A percentile compares a stretch with the other conserved stretches of the same genome.
Conservation (phyloP, 2,888 invertebrate species). For the Eulithis prunata region DNA sequence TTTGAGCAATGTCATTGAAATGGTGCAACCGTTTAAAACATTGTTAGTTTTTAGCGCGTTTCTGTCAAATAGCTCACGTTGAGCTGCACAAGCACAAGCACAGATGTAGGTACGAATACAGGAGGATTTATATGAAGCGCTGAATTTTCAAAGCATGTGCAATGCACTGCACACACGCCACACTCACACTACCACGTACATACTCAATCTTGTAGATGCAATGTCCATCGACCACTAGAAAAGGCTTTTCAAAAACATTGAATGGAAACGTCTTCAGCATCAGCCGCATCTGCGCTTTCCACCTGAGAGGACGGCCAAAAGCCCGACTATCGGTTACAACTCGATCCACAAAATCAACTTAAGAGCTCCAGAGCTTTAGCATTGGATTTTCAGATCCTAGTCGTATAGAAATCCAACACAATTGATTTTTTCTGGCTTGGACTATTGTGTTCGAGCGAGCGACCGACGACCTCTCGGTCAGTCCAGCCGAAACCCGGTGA, state of each 20-base stretch:
- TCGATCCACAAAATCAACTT: conserved; percentile 24
- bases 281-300: conserved; percentile 12
- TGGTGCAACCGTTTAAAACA: conserved; percentile 58
- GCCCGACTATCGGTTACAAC: conserved; percentile 13
- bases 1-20: conserved; percentile 65
- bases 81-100: conserved; percentile 37
- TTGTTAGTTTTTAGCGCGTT: conserved; percentile 54
- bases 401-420: conserved; percentile 28
- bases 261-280: conserved; percentile 10
- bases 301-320: conserved; percentile 21
- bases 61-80: conserved; percentile 29
- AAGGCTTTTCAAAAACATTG: conserved; percentile 13
- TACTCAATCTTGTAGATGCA: conserved; percentile 8
- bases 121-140: conserved; percentile 37
- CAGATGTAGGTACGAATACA: conserved; percentile 33
- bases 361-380: conserved; percentile 18
- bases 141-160: conserved; percentile 26
- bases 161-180: too few species aligned
- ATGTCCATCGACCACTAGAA: conserved; percentile 6
- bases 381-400: conserved; percentile 20
- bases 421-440: conserved; percentile 30
- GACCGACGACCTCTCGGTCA: conserved; percentile 26
- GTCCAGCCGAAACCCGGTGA: conserved; percentile 35
- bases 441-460: conserved; percentile 29
- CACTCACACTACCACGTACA: conserved; percentile 16